Evolutionary conservation across 2,113 vertebrate genomes (phyloP), one percentile per base, ranked within the genome.

Genomic region (Ascaphus truei): DNA sequence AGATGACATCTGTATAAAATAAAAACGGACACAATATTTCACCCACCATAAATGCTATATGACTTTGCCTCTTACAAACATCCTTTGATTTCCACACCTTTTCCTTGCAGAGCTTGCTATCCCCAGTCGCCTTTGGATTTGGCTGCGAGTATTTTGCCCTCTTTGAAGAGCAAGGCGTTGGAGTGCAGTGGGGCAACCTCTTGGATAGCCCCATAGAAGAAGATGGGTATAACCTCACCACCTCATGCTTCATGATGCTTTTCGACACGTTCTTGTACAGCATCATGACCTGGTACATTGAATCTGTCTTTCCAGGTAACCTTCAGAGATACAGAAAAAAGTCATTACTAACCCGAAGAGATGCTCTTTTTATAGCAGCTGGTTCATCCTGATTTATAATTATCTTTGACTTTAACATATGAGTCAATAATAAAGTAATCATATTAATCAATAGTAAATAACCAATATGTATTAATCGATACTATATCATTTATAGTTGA

Each of bases 231-330:
- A 99, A 84, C 81, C 93, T 99, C 41, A 95, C 93, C 16, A 92
- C 90, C 1, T 85, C 95, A 2, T 84, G 93, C 8, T 66, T 82
- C 63, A 83, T 98, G 75, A 99, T 99, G 97, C 84, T 98, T 64
- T 81, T 96, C 0, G 97, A 99, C 65, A 82, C 93, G 3, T 88
- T 98, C 69, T 76, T 99, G 0, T 99, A 99, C n/a, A 94, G 91
- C 0, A 79, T 96, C 67, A 91, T 98, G 89, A 99, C 96, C 0
- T 98, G 96, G 96, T 99, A 99, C 83, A 91, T 98, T 4, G 97
- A 99, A 74, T 87, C 95, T 0, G 96, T 99, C 57, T 98, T 98
- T 73, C 97, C 97, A 88, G 97, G 97, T 98, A 79, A 81, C 72
- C 2, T 23, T 30, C n/a, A n/a, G n/a, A n/a, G n/a, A n/a, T n/a